Evolutionary conservation across 2,888 invertebrate species (phyloP), one percentile per base, ranked within the genome.

Genomic region (Caenorhabditis sp.): DNA sequence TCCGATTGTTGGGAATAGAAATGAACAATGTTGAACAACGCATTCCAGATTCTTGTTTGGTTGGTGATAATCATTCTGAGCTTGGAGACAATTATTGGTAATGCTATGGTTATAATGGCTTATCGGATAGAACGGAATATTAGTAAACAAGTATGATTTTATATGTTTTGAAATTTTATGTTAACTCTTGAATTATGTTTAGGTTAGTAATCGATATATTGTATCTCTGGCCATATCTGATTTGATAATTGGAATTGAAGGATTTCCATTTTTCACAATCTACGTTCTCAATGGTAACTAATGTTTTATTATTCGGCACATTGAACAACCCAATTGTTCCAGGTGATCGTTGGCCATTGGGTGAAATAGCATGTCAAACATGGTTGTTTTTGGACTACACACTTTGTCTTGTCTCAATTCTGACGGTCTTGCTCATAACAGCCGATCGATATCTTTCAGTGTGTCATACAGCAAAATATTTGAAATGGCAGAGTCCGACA

Each of bases 401-500:
- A 0, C 76, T 87, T 6, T 87, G 87, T 60, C 79, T 87, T 19
- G 86, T 88, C 10, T 87, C 87, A 19, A 88, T 88, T 68, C 66
- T 88, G 26, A 87, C 87, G 10, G 87, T 87, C 1, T 70, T 87
- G 12, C 76, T 88, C 14, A 86, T 87, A 27, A 86, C 86, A 17
- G 81, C 84, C 8, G 86, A 86, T 68, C 78, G 87, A 23, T 86
- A 84, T 62, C 61, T 79, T 24, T 79, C 78, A 64, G 88, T 88
- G 10, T 84, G 84, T 49, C 83, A 88, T 59, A 84, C 88, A 12
- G 87, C 88, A 26, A 81, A 80, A 62, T 88, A 88, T 66, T 69
- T 88, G 6, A 85, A 85, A 69, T 88, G 88, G 88, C 87, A 87
- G 65, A 83, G 97, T 4, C 94, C 95, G 87, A 92, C 92, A 76